Evolutionary conservation across 2,888 invertebrate species (phyloP).

Genomic region (Drosophila lacicola): DNA sequence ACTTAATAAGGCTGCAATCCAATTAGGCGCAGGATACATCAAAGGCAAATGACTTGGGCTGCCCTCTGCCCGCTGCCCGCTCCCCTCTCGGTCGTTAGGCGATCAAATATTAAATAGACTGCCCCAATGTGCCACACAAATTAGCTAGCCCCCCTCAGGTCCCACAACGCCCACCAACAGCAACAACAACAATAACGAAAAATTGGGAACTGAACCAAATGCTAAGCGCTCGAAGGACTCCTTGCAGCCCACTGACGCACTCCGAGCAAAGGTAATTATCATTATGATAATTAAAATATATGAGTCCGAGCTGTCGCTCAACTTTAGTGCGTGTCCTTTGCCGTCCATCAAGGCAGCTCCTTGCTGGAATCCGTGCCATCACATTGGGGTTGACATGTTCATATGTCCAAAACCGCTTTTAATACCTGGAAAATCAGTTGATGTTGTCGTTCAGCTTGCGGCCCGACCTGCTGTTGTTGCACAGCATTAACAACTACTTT

Average conservation of each 20-base stretch:
- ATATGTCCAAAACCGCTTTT: neutral
- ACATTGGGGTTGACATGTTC: neutral
- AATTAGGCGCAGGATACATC: slow-evolving; percentile 65
- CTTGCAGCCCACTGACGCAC: neutral
- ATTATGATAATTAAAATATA: slow-evolving; percentile 77
- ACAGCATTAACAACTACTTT: slow-evolving; percentile 8
- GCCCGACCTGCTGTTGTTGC: neutral
- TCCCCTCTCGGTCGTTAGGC: slow-evolving; percentile 22
- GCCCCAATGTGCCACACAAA: slow-evolving; percentile 33
- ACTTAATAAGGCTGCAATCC: slow-evolving; percentile 77
- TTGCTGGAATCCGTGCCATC: neutral
- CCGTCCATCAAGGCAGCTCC: neutral
- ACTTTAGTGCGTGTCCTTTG: slow-evolving; percentile 31
- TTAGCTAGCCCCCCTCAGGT: neutral
- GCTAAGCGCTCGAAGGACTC: slow-evolving; percentile 29
- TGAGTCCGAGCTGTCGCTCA: slow-evolving; percentile 42
- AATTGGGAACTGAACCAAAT: slow-evolving; percentile 46
- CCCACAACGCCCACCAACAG: too few relatives aligned
- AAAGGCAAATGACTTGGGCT: slow-evolving; percentile 42
- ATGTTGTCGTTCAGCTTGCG: slow-evolving; percentile 2
- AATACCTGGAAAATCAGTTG: slow-evolving; percentile 16
- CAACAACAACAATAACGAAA: too few relatives aligned
- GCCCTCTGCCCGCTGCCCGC: neutral
- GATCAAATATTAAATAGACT: slow-evolving; percentile 72
- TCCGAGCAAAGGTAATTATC: slow-evolving; percentile 59